These are phyloP conservation scores for Dinoponera quadriceps DNA, from an alignment of 1,140 invertebrate species.

Conservation along the genomic window DNA sequence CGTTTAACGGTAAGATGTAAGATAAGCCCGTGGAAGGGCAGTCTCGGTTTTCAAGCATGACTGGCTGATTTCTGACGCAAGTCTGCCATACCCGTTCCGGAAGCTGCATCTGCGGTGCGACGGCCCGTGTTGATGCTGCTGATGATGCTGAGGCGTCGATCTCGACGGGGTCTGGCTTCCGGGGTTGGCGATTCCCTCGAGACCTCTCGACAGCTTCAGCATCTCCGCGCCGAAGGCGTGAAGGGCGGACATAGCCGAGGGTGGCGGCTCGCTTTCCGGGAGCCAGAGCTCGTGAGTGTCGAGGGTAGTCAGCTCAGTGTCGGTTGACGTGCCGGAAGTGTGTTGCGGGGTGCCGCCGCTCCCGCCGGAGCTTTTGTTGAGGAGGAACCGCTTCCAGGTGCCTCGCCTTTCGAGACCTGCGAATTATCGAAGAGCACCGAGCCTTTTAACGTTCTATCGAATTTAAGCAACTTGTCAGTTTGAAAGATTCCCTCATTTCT, in stretches of 20 bases:
- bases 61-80: slow-evolving; percentile 7
- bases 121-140: slow-evolving; percentile 69
- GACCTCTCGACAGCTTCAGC: slow-evolving; percentile 91
- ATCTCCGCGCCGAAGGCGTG: slow-evolving; percentile 94
- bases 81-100: slow-evolving; percentile 77
- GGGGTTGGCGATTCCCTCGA: slow-evolving; percentile 86
- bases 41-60: background rate
- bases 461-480: slow-evolving; percentile 2
- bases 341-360: slow-evolving; percentile 88
- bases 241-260: slow-evolving; percentile 92
- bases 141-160: slow-evolving; percentile 70
- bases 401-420: slow-evolving; percentile 86
- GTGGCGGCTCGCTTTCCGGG: slow-evolving; percentile 91
- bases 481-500: background rate
- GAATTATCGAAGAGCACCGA: slow-evolving; percentile 21
- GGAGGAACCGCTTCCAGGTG: slow-evolving; percentile 87
- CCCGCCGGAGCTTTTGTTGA: slow-evolving; percentile 82
- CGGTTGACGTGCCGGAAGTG: slow-evolving; percentile 91
- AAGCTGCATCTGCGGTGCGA: slow-evolving; percentile 74
- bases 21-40: background rate
- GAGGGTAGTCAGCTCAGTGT: slow-evolving; percentile 92
- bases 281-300: slow-evolving; percentile 93
- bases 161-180: slow-evolving; percentile 63
- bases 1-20: background rate
- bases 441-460: slow-evolving; percentile 13